Base-by-base conservation (phyloP, 1,140 invertebrate species). In the Lithobius niger region DNA sequence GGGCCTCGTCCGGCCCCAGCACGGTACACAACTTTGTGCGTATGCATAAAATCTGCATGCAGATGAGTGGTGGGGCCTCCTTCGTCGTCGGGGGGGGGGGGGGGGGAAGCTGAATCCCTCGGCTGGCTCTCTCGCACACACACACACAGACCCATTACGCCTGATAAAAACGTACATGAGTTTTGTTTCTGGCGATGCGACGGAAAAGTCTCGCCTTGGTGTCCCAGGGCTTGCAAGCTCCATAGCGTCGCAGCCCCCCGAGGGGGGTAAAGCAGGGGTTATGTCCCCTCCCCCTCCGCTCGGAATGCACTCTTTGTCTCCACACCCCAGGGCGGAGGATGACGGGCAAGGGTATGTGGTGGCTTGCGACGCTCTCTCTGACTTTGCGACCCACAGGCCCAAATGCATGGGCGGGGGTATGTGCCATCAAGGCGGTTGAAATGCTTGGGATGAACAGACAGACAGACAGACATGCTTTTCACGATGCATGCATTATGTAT, bases 31-130 rank as follows among this genome's bases (percentile, higher is more conserved):
- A 50, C 22, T 27, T 40, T 24, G 27, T 50, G 48, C 48, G 22
- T 45, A 19, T 45, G 43, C 43, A 45, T 45, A 45, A 45, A 45
- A 45, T 45, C 43, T 45, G 43, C 43, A 45, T 45, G n/a, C n/a
- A n/a, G 31, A n/a, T 10, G 6, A 36, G 31, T 6, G 6, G 31
- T 36, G 31, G 31, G 31, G n/a, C 6, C 6, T 10, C 6, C 31
- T 6, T 6, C 31, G n/a, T 36, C n/a, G 43, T 21, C 16, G 4
- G 22, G 6, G 43, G 43, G 22, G 18, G 18, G 43, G 43, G 4
- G 18, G 19, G 43, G 4, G 18, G 22, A 45, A 19, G 43, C 16
- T 19, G 22, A 16, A 21, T 19, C 6, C 4, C 43, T 45, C 22
- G n/a, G n/a, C n/a, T n/a, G n/a, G n/a, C n/a, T n/a, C n/a, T n/a